Evolutionary conservation across 2,113 vertebrate species (phyloP), one percentile per base, ranked within the genome.

Genomic region (Anarhynchus alexandrinus): DNA sequence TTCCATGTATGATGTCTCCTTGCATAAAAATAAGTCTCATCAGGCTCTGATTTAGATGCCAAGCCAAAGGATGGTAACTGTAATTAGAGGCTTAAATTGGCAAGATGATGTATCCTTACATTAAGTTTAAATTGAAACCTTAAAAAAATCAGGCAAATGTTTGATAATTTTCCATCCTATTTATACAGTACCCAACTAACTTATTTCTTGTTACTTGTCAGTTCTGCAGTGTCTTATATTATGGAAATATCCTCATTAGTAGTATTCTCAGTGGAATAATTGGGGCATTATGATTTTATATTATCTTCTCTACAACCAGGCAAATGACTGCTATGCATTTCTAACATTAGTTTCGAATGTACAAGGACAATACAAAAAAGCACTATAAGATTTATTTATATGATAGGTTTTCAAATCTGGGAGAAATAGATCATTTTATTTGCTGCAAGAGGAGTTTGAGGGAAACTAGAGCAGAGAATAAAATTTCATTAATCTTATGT

Each of bases 81-180:
- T 77, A 94, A 94, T 95, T 95, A 91, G 36, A 82, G n/a, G n/a
- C 72, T 95, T 94, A 88, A 95, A 96, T 94, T 82, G 90, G 69
- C 73, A 97, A 87, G 83, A 84, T 47, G 43, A 86, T 88, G 88
- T 87, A 76, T 84, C 74, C 65, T 74, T 84, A 64, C 57, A 32
- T 84, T 91, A 86, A 90, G 51, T 90, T 71, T 65, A 94, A 97
- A 82, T 38, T 42, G 58, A 95, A 91, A 27, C 8, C 30, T 74
- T 79, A 61, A 82, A 88, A 69, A 70, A 54, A 18, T 30, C 30
- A 55, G 61, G 66, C 61, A 95, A 95, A 84, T 66, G 29, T 82
- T 82, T 84, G 64, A 82, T 73, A 59, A 52, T 52, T 51, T 82
- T 9, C 14, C 11, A n/a, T 51, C n/a, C 21, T 91, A 83, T 80